Base-by-base conservation (phyloP, 2,888 invertebrate genomes). In the Steromphala cineraria region DNA sequence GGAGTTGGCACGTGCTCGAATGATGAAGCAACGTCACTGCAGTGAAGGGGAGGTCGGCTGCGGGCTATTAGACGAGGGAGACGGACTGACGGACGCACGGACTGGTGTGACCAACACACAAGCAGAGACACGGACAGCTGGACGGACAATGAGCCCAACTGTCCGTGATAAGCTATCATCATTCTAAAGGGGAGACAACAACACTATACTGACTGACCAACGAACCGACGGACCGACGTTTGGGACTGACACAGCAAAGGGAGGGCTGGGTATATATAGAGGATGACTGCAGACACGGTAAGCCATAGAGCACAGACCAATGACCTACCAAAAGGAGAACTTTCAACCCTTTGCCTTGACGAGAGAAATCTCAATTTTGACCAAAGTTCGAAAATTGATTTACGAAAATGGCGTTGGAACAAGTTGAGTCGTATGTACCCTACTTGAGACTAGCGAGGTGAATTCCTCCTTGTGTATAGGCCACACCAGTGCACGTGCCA, bases 401-500 rank as follows among this genome's bases (percentile, higher is more conserved):
- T 77, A 56, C 36, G 67, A 52, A 78, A 24, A 52, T 78, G 67
- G 28, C 53, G n/a, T n/a, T 75, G 31, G 53, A 31, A 75, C 31
- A 28, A 53, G 53, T 75, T 53, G 75, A 55, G 28, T 53, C 19
- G 31, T 36, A 75, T 53, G 21, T 7, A 24, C 62, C 62, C 28
- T 62, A 28, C 5, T 62, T 24, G 62, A 28, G 4, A 24, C 15
- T 62, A 24, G 28, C 62, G 21, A 4, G 28, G 62, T 15, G 67
- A 40, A 40, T 15, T 21, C 62, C 56, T 67, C 21, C 56, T 56
- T 19, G 28, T 55, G 83, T 86, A 82, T 82, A 81, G 83, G 86
- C 88, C 88, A 89, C 89, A 89, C 89, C 89, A 88, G 84, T 79
- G 80, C 80, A 80, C 82, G 81, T 83, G 85, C 80, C 77, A 81